Evolutionary conservation across 2,888 invertebrate genomes (phyloP), one percentile per base, ranked within the genome.

Genomic region (Ophonus ardosiacus): DNA sequence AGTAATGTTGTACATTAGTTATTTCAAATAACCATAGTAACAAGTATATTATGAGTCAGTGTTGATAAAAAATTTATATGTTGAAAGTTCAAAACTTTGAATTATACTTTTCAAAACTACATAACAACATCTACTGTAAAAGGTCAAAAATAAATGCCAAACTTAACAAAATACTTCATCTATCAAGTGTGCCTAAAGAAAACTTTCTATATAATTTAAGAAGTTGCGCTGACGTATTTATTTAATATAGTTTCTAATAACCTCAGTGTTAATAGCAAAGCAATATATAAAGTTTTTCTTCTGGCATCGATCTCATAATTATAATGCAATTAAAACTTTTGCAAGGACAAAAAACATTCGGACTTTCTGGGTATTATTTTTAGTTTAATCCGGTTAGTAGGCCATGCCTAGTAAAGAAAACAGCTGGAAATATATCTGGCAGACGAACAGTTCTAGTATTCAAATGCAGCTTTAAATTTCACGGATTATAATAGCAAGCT

Each of bases 401-500:
- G 43, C 43, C 43, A 51, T 8, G 43, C 6, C 43, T 51, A 51
- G 43, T 10, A 51, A 51, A 51, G 43, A 51, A 51, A 51, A 51
- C 43, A 51, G 43, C 43, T 51, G 43, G 43, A 51, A 10, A 51
- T 51, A 51, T 51, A 51, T 51, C 13, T 51, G 43, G 6, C 43
- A 51, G 13, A 13, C 43, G 43, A 13, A 51, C 43, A 51, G 13
- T 51, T 51, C 13, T 51, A 8, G 15, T 71, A 71, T 71, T 71
- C 71, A 56, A 57, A 78, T 78, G 59, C 51, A 56, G 56, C 78
- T 78, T 78, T 78, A 78, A 59, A 78, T 57, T 78, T 57, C 21
- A 24, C 78, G 78, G 24, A 78, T 78, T 78, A 78, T 57, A 78
- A 78, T 78, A 56, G 78, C 17, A 78, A 78, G 57, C 57, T 78